phyloP scores from a whole-genome alignment of 2,797 vertebrate species.

The Poliocrania exsul region DNA sequence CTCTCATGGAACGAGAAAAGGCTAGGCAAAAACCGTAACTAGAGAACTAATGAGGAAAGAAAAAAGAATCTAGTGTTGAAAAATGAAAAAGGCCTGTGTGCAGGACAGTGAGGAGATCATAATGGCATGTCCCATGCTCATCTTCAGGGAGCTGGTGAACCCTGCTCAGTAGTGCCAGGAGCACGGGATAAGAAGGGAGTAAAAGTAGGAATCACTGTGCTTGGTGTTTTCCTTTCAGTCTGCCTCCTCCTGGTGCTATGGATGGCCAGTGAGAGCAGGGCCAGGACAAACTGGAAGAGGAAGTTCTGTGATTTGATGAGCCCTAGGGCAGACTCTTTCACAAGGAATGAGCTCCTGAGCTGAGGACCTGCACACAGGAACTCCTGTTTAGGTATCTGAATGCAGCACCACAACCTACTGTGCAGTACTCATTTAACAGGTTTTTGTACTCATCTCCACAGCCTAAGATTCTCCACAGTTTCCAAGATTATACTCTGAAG shows the following conservation, averaged over 20 bases:
- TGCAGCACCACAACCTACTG: background rate
- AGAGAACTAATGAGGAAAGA: background rate
- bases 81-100: background rate
- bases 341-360: background rate
- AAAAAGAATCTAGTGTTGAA: background rate
- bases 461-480: background rate
- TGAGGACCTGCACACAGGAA: background rate
- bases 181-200: rapidly evolving
- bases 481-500: background rate
- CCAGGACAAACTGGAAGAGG: background rate
- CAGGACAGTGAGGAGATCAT: background rate
- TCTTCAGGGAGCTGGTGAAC: background rate
- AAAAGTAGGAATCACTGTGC: rapidly evolving
- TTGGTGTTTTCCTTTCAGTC: background rate
- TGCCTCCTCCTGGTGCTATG: rapidly evolving
- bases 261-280: background rate
- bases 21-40: background rate
- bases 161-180: background rate
- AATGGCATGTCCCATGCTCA: too few relatives aligned
- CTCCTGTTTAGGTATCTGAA: background rate
- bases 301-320: background rate
- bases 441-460: background rate
- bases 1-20: background rate
- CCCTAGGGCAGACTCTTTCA: background rate
- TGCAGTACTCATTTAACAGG: background rate